A percentile compares a stretch with the other conserved stretches of the same genome.
These are phyloP conservation scores for Gavia stellata DNA, from an alignment of 2,113 vertebrate species.

Conservation along the genomic window DNA sequence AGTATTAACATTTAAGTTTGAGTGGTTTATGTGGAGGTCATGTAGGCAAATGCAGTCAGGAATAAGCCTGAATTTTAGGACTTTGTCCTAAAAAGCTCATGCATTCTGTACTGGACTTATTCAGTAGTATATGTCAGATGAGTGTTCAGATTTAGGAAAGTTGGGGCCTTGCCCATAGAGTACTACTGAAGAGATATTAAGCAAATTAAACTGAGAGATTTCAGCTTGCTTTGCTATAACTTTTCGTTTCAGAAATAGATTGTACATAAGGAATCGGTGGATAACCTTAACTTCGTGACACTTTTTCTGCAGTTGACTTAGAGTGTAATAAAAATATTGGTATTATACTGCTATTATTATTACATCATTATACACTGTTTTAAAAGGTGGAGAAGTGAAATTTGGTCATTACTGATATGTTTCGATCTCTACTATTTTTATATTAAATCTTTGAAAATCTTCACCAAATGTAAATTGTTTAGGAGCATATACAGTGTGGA, in stretches of 20 bases:
- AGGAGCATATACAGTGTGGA: neutral
- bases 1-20: neutral
- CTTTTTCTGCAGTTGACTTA: neutral
- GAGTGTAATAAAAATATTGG: neutral
- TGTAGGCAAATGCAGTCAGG: neutral
- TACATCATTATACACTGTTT: neutral
- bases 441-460: neutral
- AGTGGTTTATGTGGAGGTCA: neutral
- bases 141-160: neutral
- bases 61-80: neutral
- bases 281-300: neutral
- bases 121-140: neutral
- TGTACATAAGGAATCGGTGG: neutral
- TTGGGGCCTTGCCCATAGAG: neutral
- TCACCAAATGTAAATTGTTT: neutral
- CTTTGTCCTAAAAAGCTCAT: neutral
- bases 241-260: neutral
- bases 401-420: neutral
- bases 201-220: neutral
- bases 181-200: neutral
- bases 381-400: neutral
- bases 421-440: neutral
- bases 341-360: neutral
- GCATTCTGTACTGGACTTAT: neutral
- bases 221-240: neutral